Conservation (phyloP, 2,888 invertebrate genomes). For the Horisme vitalbata region DNA sequence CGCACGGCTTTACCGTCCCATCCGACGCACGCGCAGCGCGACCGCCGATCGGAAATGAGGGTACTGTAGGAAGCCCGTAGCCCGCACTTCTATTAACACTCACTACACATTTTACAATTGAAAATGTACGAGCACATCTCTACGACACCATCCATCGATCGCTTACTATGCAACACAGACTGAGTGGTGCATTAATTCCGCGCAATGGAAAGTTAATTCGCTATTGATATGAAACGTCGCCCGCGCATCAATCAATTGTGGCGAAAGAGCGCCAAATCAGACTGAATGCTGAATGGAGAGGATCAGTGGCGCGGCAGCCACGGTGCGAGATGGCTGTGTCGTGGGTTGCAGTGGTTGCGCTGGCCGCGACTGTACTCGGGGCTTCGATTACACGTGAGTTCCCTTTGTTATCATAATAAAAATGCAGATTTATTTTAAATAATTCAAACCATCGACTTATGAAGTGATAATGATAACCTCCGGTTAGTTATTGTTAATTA, state of each 20-base stretch:
- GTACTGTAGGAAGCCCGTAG: constrained; percentile 63
- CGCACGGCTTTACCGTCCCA: constrained; percentile 48
- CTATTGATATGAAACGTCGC: constrained; percentile 30
- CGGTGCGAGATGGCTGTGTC: constrained; percentile 67
- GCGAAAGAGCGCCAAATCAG: constrained; percentile 68
- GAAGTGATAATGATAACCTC: too few species aligned
- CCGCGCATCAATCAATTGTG: constrained; percentile 57
- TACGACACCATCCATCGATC: constrained; percentile 36
- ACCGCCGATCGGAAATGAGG: constrained; percentile 57
- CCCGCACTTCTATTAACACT: constrained; percentile 53
- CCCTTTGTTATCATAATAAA: constrained; percentile 14
- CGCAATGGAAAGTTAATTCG: constrained; percentile 19
- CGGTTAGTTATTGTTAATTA: too few species aligned
- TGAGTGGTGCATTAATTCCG: neutral
- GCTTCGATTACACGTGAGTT: constrained; percentile 75
- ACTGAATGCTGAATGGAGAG: constrained; percentile 39
- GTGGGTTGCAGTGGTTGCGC: constrained; percentile 63
- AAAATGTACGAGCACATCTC: constrained; percentile 30
- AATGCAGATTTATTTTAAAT: too few species aligned
- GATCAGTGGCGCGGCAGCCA: constrained; percentile 67
- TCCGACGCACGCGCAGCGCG: constrained; percentile 45
- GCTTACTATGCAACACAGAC: constrained; percentile 1
- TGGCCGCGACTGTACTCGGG: constrained; percentile 69
- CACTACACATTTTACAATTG: constrained; percentile 30
- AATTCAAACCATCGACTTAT: too few species aligned